These are phyloP conservation scores for Botia almorhae DNA, from an alignment of 2,797 vertebrate species.

Conservation along the genomic window DNA sequence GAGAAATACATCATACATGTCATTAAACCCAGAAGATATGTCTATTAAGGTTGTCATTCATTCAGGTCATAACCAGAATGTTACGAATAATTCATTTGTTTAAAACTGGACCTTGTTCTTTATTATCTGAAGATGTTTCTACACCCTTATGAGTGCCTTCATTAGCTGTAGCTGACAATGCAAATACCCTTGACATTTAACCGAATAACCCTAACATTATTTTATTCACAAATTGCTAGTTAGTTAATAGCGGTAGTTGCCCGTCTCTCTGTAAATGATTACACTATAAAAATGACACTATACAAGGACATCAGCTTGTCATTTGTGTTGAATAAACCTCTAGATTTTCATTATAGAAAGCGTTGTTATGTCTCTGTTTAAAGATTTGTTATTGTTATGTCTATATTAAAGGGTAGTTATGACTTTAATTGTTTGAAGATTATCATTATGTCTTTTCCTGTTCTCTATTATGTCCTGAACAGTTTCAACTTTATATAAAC, in stretches of 20 bases:
- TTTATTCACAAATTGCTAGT: neutral
- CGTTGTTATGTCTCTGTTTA: neutral
- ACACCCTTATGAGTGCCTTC: neutral
- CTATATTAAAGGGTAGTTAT: neutral
- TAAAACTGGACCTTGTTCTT: neutral
- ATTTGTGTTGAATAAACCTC: neutral
- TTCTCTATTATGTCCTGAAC: constrained; percentile 1
- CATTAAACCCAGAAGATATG: neutral
- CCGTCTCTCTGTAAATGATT: neutral
- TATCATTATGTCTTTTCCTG: neutral
- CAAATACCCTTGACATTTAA: neutral
- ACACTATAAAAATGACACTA: neutral
- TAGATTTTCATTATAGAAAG: neutral
- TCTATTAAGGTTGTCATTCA: neutral
- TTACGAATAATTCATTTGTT: neutral
- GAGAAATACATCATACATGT: neutral
- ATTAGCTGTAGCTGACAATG: neutral
- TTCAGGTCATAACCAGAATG: neutral
- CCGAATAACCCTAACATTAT: neutral
- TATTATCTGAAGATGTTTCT: neutral
- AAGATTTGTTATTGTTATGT: neutral
- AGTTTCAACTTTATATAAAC: neutral
- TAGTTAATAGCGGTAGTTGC: too few species aligned
- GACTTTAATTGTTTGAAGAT: neutral
- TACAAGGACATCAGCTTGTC: neutral